phyloP scores from a whole-genome alignment of 1,140 invertebrate species.

The Cyclina sinensis region DNA sequence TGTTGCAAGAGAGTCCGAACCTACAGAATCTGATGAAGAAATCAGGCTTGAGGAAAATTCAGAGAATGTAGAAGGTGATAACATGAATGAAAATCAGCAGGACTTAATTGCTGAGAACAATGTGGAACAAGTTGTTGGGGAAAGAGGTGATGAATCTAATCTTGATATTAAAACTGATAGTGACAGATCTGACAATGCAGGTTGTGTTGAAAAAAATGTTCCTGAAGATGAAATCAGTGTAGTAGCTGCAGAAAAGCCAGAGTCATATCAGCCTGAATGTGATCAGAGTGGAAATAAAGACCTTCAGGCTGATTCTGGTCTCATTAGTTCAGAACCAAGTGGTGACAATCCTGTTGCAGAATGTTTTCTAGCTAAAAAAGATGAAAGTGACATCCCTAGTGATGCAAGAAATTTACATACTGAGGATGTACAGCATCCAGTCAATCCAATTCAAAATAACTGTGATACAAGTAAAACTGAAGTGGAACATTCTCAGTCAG shows the following conservation, averaged over 20 bases:
- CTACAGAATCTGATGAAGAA: constrained; percentile 57
- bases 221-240: constrained; percentile 64
- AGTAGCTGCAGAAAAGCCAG: constrained; percentile 26
- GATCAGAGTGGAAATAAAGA: constrained; percentile 54
- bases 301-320: constrained; percentile 2
- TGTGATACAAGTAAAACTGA: constrained; percentile 20
- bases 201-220: constrained; percentile 14
- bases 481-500: not conserved
- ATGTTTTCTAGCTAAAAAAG: not conserved
- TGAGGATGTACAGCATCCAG: not conserved
- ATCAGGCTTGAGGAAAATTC: not conserved
- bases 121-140: not conserved
- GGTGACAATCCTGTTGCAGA: not conserved
- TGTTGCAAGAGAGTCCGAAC: constrained; percentile 34
- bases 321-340: not conserved
- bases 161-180: not conserved
- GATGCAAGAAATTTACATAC: not conserved
- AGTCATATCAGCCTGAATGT: constrained; percentile 59
- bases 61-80: not conserved
- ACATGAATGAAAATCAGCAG: not conserved
- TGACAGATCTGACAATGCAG: not conserved
- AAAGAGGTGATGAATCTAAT: not conserved
- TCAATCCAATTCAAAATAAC: not conserved
- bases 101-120: not conserved
- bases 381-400: not conserved